A percentile compares a stretch with the other conserved stretches of the same genome.
Conservation (phyloP, 2,113 vertebrate species). For the Siphamia tubifer region DNA sequence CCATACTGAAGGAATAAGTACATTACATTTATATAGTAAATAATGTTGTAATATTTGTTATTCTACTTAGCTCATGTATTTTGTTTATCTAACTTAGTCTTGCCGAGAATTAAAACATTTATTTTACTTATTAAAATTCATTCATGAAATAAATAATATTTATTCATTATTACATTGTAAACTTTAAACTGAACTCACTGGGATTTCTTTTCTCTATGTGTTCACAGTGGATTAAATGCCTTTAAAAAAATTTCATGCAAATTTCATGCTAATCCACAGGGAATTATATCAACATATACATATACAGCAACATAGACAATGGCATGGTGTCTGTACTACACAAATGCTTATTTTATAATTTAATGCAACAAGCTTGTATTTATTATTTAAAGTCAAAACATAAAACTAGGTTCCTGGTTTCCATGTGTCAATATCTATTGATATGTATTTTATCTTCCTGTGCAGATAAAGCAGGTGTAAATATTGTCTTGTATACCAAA, state of each 20-base stretch:
- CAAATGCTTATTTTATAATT: background rate
- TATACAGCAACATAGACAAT: background rate
- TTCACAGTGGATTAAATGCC: slow-evolving; percentile 4
- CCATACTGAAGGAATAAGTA: background rate
- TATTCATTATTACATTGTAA: background rate
- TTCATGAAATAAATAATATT: background rate
- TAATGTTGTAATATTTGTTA: too few species aligned
- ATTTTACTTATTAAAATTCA: background rate
- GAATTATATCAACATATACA: slow-evolving; percentile 14
- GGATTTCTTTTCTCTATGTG: background rate
- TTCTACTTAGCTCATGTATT: too few species aligned
- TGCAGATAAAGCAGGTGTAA: slow-evolving; percentile 57
- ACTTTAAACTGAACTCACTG: background rate
- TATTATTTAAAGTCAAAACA: background rate
- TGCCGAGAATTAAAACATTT: background rate
- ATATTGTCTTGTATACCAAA: slow-evolving; percentile 68
- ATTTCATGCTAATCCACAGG: slow-evolving; percentile 32
- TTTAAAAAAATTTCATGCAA: slow-evolving; percentile 40
- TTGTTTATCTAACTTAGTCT: too few species aligned
- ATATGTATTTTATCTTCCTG: slow-evolving; percentile 46
- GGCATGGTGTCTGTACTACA: background rate
- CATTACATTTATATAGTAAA: too few species aligned
- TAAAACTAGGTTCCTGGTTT: slow-evolving; percentile 21
- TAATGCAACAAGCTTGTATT: background rate
- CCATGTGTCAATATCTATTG: slow-evolving; percentile 49